Evolutionary conservation across 2,113 vertebrate genomes (phyloP), one percentile per base, ranked within the genome.

Genomic region (Ciconia boyciana): DNA sequence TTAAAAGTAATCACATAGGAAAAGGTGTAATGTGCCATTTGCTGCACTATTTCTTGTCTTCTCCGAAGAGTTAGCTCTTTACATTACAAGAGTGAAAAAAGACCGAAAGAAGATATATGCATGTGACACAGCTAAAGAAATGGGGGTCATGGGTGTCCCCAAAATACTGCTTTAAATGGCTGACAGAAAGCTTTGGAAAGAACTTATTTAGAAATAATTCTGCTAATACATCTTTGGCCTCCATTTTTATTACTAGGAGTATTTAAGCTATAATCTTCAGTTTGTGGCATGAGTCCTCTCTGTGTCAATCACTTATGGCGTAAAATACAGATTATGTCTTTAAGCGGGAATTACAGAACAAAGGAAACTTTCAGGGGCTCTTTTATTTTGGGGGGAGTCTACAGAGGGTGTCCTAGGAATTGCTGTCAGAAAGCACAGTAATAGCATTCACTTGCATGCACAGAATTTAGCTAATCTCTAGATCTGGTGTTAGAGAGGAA

Each of bases 201-300:
- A 93, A 83, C 71, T 87, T 91, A 69, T 76, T 96, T 93, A 92
- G 88, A 94, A 94, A 91, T 92, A 93, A 92, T 94, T 83, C 74
- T 90, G 22, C 24, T 96, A 93, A 91, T 95, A 72, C 49, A 25
- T 81, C 48, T 26, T 66, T 69, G 69, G 62, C 70, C 54, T 75
- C 79, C 65, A 58, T 75, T 91, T 96, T 84, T 93, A 68, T 87
- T 89, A 41, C 36, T 58, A 83, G 74, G 48, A 79, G 14, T 58
- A 76, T 83, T 95, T 91, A 94, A 91, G 13, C 55, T 71, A 39
- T 91, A 93, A 93, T 93, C 83, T 95, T 85, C 72, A 68, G 26
- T 81, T 62, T 66, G 76, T 96, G 93, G 51, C 8, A 13, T 92
- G 57, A 94, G 46, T 87, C 46, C 74, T 89, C 52, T 82, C 69